phyloP scores from a whole-genome alignment of 2,888 invertebrate genomes.

The Orthosia gothica region DNA sequence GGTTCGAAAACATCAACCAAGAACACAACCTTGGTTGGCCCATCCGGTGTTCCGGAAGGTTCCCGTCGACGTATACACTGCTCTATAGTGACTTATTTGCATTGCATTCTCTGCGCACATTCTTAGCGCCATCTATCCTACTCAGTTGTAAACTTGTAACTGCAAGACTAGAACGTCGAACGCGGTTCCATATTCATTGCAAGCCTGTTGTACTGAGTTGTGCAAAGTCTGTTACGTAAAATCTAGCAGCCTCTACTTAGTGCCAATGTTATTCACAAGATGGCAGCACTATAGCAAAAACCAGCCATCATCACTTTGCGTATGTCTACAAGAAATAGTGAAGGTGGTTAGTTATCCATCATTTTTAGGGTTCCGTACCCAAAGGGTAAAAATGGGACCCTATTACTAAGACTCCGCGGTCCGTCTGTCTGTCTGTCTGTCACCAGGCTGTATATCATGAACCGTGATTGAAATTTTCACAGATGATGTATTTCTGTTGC shows the following conservation, averaged over 20 bases:
- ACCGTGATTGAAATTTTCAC: too few relatives aligned
- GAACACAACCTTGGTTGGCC: not conserved
- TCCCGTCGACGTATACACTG: not conserved
- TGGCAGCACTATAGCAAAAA: conserved; percentile 32
- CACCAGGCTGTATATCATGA: too few relatives aligned
- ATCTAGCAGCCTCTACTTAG: not conserved
- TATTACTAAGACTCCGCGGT: too few relatives aligned
- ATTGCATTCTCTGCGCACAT: too few relatives aligned
- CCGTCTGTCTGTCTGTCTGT: too few relatives aligned
- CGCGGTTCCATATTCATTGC: not conserved
- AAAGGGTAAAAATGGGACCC: too few relatives aligned
- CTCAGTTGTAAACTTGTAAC: not conserved
- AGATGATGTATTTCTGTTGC: too few relatives aligned
- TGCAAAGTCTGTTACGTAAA: not conserved
- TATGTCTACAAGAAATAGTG: too few relatives aligned
- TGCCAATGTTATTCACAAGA: conserved; percentile 9
- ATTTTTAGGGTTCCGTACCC: too few relatives aligned
- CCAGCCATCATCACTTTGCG: not conserved
- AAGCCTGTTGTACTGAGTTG: not conserved
- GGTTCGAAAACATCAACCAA: not conserved
- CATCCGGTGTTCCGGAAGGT: not conserved
- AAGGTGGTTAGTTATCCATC: too few relatives aligned
- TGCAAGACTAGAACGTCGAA: not conserved
- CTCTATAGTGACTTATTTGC: too few relatives aligned
- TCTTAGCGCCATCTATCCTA: conserved; percentile 26